A percentile compares a stretch with the other conserved stretches of the same genome.
These are phyloP conservation scores for Ciconia boyciana DNA, from an alignment of 2,113 vertebrate species.

Conservation along the genomic window DNA sequence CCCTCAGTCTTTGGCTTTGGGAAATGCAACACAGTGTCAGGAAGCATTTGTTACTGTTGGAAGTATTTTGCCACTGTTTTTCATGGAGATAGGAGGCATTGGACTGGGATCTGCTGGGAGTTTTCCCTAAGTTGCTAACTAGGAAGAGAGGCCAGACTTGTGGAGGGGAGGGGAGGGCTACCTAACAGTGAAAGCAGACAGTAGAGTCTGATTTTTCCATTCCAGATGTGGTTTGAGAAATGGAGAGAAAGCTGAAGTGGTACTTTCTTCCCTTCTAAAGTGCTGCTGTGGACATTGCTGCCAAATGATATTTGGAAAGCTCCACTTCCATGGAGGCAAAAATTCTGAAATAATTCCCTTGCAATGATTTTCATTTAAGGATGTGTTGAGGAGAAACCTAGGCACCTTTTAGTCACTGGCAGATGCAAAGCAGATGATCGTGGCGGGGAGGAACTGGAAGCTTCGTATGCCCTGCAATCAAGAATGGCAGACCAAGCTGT, in stretches of 20 bases:
- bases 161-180: neutral
- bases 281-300: neutral
- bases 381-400: neutral
- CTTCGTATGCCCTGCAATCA: neutral
- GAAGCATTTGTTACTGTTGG: neutral
- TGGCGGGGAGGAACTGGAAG: neutral
- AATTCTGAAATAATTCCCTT: neutral
- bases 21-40: neutral
- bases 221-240: neutral
- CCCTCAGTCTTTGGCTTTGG: neutral
- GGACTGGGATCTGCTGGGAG: neutral
- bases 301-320: neutral
- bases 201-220: neutral
- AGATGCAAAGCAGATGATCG: neutral
- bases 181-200: neutral
- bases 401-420: neutral
- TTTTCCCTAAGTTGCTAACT: neutral
- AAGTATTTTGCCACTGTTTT: neutral
- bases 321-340: neutral
- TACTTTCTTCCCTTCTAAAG: neutral
- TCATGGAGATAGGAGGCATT: neutral
- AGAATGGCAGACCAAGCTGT: neutral
- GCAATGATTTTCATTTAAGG: neutral
- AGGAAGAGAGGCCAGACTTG: neutral
- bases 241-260: neutral